Base-by-base conservation (phyloP, 2,113 vertebrate genomes). In the Oncorhynchus keta region DNA sequence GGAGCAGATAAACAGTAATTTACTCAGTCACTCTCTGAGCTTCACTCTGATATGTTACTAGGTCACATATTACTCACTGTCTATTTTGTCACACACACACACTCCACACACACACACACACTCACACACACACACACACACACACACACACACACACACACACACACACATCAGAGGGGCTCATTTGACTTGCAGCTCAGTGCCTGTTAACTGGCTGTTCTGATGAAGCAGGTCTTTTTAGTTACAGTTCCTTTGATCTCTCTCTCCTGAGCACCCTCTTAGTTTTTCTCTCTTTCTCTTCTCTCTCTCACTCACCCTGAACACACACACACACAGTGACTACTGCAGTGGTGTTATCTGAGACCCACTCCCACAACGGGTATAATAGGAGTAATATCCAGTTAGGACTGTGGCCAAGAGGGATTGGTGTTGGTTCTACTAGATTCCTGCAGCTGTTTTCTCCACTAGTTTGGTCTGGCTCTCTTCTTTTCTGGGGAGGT, bases 361-460 rank as follows among this genome's bases (percentile, higher is more conserved):
- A 39, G 71, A 61, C 14, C 59, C 24, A 26, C 48, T 28, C n/a
- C 20, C 22, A 79, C 76, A 78, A 76, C 64, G 51, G 57, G 28
- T 72, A 77, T 76, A 83, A 84, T 61, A 22, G 73, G 62, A 65
- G 76, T 78, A 68, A 81, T 82, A 84, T 84, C 76, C 79, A 24
- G 3, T 78, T 84, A 81, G 73, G 62, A 24, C 74, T 49, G 70
- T 72, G 39, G 80, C 77, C 75, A 66, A 39, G 64, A 71, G 70
- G 81, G 51, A 82, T 74, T 78, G 59, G 51, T 12, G 68, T 64
- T 30, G 28, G 51, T 69, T 61, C 68, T 77, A 67, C 32, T 68
- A 51, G 64, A 68, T 71, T 61, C 61, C 61, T 70, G 48, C 77
- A 74, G 81, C 72, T 76, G 74, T 51, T 70, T 49, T 39, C 59